These are phyloP conservation scores for Leptopilina boulardi DNA, from an alignment of 1,140 invertebrate genomes.

Conservation along the genomic window DNA sequence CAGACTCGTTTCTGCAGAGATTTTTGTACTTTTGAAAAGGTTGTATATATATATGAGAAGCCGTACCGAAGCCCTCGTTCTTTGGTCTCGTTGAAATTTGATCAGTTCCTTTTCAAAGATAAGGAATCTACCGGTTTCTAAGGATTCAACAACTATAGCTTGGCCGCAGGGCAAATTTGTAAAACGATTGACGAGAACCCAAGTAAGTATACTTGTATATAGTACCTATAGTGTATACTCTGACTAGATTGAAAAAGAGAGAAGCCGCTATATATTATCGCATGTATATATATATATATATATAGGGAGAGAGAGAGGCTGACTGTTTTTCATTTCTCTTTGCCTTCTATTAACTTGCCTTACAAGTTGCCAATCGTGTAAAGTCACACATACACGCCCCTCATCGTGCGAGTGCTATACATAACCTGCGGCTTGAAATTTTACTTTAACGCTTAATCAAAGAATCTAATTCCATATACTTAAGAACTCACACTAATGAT, in stretches of 20 bases:
- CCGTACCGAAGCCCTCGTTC: not conserved
- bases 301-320: not conserved
- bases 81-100: not conserved
- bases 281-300: not conserved
- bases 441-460: constrained; percentile 23
- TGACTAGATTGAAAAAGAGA: not conserved
- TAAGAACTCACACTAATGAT: constrained; percentile 12
- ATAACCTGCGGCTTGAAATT: constrained; percentile 7
- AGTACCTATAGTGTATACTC: not conserved
- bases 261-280: not conserved
- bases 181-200: not conserved
- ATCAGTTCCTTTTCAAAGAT: not conserved
- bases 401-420: not conserved
- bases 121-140: not conserved
- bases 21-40: constrained; percentile 6
- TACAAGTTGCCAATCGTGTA: constrained; percentile 15
- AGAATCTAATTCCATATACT: constrained; percentile 4
- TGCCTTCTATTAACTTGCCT: constrained; percentile 28
- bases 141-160: not conserved
- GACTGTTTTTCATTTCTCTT: constrained; percentile 5
- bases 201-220: not conserved
- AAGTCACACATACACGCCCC: constrained; percentile 3
- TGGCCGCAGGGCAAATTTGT: constrained; percentile 1
- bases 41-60: not conserved
- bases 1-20: not conserved